Evolutionary conservation across 2,797 vertebrate species (phyloP).

Genomic region (Cynopterus sphinx): DNA sequence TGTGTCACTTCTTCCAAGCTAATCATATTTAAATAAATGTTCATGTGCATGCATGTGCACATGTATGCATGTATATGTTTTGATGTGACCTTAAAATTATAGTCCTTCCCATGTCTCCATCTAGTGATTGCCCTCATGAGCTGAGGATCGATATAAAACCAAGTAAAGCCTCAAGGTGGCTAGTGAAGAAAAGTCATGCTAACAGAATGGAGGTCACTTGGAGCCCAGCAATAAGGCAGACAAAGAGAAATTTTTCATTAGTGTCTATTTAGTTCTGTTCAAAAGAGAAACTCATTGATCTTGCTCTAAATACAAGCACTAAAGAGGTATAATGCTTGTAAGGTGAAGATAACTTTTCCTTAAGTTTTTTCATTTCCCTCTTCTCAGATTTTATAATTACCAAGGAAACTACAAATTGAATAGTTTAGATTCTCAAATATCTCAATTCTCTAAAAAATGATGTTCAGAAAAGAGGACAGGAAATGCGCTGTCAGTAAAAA

Average conservation of each 20-base stretch:
- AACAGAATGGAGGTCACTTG: background rate
- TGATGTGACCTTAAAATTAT: background rate
- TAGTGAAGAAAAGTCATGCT: background rate
- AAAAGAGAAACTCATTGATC: background rate
- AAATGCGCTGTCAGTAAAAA: background rate
- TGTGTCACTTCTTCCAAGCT: background rate
- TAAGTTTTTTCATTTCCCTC: background rate
- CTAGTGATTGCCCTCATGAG: background rate
- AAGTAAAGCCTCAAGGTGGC: background rate
- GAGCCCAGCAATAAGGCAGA: background rate
- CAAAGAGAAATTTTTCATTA: background rate
- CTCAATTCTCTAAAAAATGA: background rate
- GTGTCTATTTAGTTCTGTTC: background rate
- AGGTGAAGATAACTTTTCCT: background rate
- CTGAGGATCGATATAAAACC: background rate
- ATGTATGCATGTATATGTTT: background rate
- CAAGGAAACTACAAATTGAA: background rate
- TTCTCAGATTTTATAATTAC: background rate
- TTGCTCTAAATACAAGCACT: background rate
- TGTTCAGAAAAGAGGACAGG: background rate
- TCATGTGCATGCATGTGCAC: background rate
- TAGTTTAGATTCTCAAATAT: slow-evolving; percentile 10
- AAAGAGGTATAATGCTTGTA: background rate
- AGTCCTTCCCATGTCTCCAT: background rate
- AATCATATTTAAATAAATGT: background rate